Evolutionary conservation across 2,888 invertebrate genomes (phyloP), one percentile per base, ranked within the genome.

Genomic region (Odontocerum albicorne): DNA sequence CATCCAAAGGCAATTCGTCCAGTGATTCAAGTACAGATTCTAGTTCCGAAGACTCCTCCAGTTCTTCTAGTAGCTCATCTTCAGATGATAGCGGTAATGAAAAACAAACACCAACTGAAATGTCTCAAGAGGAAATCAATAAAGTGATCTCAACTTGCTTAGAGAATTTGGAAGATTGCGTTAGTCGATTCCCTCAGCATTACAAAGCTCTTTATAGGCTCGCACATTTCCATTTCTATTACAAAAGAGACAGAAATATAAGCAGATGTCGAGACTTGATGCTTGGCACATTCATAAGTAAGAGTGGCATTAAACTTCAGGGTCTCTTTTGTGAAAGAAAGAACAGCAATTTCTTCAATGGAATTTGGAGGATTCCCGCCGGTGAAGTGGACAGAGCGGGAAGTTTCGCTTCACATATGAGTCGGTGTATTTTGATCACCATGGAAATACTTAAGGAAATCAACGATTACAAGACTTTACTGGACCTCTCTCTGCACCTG

Each of bases 331-430:
- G 85, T 31, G 94, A 95, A 64, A 80, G 92, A 45, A 95, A 90
- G 70, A 81, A 81, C 49, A 86, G 83, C 15, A 95, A 96, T 70
- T 92, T 96, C 66, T 96, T 96, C 65, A 92, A 93, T 74, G 92
- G 94, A 42, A 88, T 96, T 52, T 96, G 96, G 96, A 82, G 93
- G 63, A 92, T 94, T 68, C 95, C 94, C 0, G 82, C 87, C 1
- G 83, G 83, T 55, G 96, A 97, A 77, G 89, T 96, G 35, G 96
- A 96, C 67, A 81, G 96, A 57, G 87, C 93, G 0, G 96, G 96
- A 2, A 90, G 92, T 61, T 91, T 97, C 68, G 88, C 92, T 1
- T 87, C 92, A 27, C 96, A 96, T 67, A 90, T 96, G 87, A 89
- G 87, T 61, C 84, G 92, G 55, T 90, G 91, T 62, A 85, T 94